Evolutionary conservation across 1,140 invertebrate species (phyloP).

Genomic region (Centruroides sculpturatus): DNA sequence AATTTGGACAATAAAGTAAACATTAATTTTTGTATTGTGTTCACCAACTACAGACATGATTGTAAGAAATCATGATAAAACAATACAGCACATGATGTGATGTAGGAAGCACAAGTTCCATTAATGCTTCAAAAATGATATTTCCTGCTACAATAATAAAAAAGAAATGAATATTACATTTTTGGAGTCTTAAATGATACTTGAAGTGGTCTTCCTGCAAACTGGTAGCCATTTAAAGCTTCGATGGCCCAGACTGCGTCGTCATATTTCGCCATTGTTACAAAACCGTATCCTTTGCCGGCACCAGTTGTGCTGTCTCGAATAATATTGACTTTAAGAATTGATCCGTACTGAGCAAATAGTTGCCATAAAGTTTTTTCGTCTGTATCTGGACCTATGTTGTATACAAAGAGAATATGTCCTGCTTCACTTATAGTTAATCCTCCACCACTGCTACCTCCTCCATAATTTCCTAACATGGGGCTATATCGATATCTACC

Average conservation of each 20-base stretch:
- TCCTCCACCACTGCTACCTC: conserved; percentile 2
- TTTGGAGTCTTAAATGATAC: conserved; percentile 29
- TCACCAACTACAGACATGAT: too few relatives aligned
- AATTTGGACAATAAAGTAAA: not conserved
- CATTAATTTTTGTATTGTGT: not conserved
- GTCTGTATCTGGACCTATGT: conserved; percentile 31
- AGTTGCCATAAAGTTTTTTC: conserved; percentile 29
- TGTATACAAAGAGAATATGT: conserved; percentile 31
- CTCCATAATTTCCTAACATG: conserved; percentile 3
- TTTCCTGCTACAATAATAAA: not conserved
- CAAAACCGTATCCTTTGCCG: conserved; percentile 34
- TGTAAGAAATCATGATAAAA: too few relatives aligned
- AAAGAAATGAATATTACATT: not conserved
- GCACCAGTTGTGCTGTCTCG: conserved; percentile 25
- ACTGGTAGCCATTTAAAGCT: conserved; percentile 28
- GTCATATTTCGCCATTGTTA: conserved; percentile 32
- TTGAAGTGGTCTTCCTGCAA: conserved; percentile 28
- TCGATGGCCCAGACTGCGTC: conserved; percentile 32
- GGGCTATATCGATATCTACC: conserved; percentile 10
- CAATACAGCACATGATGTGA: too few relatives aligned
- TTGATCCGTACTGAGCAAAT: conserved; percentile 30
- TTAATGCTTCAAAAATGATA: too few relatives aligned
- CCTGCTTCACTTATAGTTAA: conserved; percentile 3
- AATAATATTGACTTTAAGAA: conserved; percentile 31
- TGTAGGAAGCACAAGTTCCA: too few relatives aligned